These are phyloP conservation scores for Perca schrenkii DNA, from an alignment of 2,113 vertebrate species.

Conservation along the genomic window DNA sequence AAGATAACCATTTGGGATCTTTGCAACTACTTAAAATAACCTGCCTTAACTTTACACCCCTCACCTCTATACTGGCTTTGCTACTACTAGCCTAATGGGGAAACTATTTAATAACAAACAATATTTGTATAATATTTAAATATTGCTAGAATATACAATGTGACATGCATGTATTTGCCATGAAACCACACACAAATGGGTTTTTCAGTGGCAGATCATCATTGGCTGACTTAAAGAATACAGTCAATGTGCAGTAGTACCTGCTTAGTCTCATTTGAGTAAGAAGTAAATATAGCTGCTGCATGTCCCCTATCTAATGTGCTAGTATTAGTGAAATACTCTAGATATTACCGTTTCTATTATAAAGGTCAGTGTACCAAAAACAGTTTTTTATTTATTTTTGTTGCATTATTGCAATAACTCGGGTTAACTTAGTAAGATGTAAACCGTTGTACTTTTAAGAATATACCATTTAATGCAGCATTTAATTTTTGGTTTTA, in stretches of 20 bases:
- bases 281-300: not conserved
- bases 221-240: not conserved
- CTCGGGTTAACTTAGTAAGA: not conserved
- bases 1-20: slow-evolving; percentile 3
- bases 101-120: not conserved
- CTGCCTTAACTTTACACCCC: not conserved
- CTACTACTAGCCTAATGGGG: slow-evolving; percentile 27
- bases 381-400: not conserved
- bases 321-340: not conserved
- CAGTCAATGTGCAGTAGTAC: not conserved
- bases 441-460: not conserved
- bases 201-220: not conserved
- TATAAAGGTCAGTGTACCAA: not conserved
- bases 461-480: not conserved
- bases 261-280: not conserved
- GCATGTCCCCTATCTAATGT: not conserved
- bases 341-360: not conserved
- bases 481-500: not conserved
- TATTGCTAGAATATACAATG: not conserved
- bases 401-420: not conserved
- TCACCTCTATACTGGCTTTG: slow-evolving; percentile 47
- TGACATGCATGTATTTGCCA: not conserved
- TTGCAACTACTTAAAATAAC: not conserved
- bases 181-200: not conserved
- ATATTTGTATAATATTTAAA: not conserved